Evolutionary conservation across 2,888 invertebrate species (phyloP), one percentile per base, ranked within the genome.

Genomic region (Ceriagrion tenellum): DNA sequence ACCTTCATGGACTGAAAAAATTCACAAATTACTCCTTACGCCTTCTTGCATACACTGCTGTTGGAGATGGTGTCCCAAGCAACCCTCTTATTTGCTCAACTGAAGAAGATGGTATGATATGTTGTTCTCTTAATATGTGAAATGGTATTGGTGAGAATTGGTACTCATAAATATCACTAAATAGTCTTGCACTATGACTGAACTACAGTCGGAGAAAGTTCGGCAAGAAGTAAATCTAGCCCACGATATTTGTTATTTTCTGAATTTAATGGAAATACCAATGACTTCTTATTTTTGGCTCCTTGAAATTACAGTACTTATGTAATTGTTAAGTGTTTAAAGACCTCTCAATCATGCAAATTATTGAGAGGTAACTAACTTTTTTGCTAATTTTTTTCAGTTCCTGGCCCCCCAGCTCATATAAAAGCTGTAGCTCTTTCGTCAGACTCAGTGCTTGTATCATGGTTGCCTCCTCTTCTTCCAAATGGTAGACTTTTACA

Each of bases 21-120:
- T 98, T 97, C 96, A 98, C 98, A 40, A 98, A 98, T 96, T 98
- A 98, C 96, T 98, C 97, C 95, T 97, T 98, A 6, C 97, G 98
- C 96, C 97, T 98, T 0, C 96, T 98, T 95, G 98, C 98, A 0
- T 98, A 97, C 96, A 98, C 98, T 3, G 96, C 97, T 56, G 98
- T 97, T 56, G 98, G 98, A 0, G 98, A 98, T 96, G 98, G 98
- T 23, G 97, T 97, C 35, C 96, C 97, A 47, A 98, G 98, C 96
- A 96, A 97, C 16, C 97, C 97, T 0, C 97, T 98, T 16, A 97
- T 97, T 95, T 97, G 98, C 96, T 97, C 97, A 35, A 98, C 98
- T 2, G 97, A 97, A 95, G 97, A 98, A 97, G 97, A 98, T 88
- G 97, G 98, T 97, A 96, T 96, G 96, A 59, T 55, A 35, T 40